Evolutionary conservation across 2,888 invertebrate species (phyloP), one percentile per base, ranked within the genome.

Genomic region (Clitarchus hookeri): DNA sequence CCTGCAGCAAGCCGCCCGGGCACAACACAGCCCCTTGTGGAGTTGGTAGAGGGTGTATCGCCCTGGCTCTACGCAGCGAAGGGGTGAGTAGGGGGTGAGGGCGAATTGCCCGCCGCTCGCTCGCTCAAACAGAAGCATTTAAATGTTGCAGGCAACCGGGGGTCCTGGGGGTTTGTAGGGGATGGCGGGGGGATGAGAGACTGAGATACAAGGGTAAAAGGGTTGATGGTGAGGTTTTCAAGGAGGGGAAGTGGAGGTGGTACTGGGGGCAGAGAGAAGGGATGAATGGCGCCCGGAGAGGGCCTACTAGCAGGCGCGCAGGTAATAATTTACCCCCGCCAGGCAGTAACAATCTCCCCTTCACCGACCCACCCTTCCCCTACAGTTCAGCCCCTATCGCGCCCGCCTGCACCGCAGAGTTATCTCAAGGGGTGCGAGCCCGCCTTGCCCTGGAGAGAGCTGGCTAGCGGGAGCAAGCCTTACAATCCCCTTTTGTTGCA

Each of bases 41-140:
- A 23, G 65, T 8, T 19, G 8, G 65, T 19, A 65, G 23, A 48
- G 48, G 48, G 48, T 48, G 48, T 48, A 19, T 65, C 65, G 23
- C 23, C 53, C 53, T 23, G 65, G n/a, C 13, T n/a, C 65, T 65
- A n/a, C 65, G n/a, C 65, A n/a, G 65, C 19, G 65, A 8, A 19
- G 65, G 8, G 65, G 8, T 23, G 65, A 9, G 65, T 8, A 23
- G 65, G 23, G 65, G 65, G n/a, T 19, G 65, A 9, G 65, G 65
- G 8, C 23, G 19, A n/a, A 19, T n/a, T n/a, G 65, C 65, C n/a
- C 23, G 65, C 65, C 23, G 19, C 65, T 65, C 19, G 19, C 65
- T 65, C 19, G 65, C 65, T 65, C 65, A 65, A 65, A 65, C 65
- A n/a, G 65, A n/a, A 65, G 65, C 65, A 65, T 65, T 65, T 65